phyloP scores from a whole-genome alignment of 1,140 invertebrate species.

The Ruditapes philippinarum region DNA sequence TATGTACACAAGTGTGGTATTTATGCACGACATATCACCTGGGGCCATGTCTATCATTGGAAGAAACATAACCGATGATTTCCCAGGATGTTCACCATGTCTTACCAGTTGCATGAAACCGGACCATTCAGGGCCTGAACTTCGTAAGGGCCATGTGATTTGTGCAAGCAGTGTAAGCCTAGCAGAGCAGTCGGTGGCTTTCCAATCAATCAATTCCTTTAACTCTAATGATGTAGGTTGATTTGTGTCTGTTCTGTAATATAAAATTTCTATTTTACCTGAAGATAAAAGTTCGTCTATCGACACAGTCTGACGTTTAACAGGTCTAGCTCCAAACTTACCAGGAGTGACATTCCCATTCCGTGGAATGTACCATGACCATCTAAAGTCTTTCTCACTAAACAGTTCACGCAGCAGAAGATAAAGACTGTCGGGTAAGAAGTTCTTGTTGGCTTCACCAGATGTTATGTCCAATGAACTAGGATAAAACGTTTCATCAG shows the following conservation, averaged over 20 bases:
- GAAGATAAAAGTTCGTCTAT: background rate
- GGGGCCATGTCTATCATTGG: constrained; percentile 32
- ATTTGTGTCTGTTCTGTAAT: background rate
- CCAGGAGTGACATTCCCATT: too few relatives aligned
- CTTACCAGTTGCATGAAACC: background rate
- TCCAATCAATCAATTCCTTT: background rate
- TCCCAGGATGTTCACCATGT: constrained; percentile 29
- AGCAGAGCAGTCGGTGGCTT: background rate
- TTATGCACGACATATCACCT: background rate
- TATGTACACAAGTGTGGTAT: too few relatives aligned
- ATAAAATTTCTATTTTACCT: background rate
- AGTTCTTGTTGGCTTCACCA: too few relatives aligned
- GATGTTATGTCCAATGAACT: too few relatives aligned
- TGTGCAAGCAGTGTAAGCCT: background rate
- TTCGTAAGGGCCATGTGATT: background rate
- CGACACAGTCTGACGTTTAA: background rate
- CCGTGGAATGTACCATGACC: too few relatives aligned
- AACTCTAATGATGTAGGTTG: background rate
- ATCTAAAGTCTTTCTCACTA: too few relatives aligned
- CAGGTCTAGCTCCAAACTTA: too few relatives aligned
- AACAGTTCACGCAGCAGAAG: too few relatives aligned
- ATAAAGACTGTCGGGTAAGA: too few relatives aligned
- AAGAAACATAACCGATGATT: constrained; percentile 22
- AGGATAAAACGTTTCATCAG: background rate
- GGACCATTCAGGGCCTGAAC: background rate